phyloP scores from a whole-genome alignment of 2,113 vertebrate genomes.

The Tringa solitaria region DNA sequence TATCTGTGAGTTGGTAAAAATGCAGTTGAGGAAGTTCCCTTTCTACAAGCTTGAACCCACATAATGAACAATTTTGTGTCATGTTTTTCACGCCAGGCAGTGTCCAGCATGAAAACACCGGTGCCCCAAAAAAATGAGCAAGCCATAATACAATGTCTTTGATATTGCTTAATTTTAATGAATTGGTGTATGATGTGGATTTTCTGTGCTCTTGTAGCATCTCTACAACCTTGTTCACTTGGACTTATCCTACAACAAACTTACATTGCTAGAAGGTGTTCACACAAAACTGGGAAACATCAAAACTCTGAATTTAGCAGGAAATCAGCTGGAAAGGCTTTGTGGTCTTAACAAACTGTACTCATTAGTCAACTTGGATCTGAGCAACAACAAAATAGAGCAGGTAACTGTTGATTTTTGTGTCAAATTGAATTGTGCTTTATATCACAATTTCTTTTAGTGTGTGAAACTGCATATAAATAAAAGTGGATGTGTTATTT shows the following conservation, averaged over 20 bases:
- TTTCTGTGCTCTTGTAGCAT: slow-evolving; percentile 76
- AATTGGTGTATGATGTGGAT: background rate
- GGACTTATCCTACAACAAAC: slow-evolving; percentile 93
- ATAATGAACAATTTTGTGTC: background rate
- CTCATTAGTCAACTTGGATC: slow-evolving; percentile 92
- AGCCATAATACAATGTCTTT: background rate
- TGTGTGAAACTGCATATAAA: background rate
- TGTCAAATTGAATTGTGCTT: background rate
- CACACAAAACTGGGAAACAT: slow-evolving; percentile 96
- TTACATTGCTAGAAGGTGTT: slow-evolving; percentile 84
- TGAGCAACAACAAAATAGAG: slow-evolving; percentile 87
- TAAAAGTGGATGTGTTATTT: rapidly evolving
- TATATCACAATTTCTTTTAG: background rate
- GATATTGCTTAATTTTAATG: background rate
- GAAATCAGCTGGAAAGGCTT: slow-evolving; percentile 90
- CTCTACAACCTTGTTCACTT: slow-evolving; percentile 95
- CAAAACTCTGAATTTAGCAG: slow-evolving; percentile 91
- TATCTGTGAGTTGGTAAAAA: background rate
- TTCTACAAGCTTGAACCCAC: background rate
- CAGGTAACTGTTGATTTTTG: slow-evolving; percentile 75
- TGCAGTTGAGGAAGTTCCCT: background rate
- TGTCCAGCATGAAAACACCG: background rate
- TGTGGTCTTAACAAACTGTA: slow-evolving; percentile 92
- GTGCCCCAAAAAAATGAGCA: background rate
- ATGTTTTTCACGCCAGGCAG: background rate